These are phyloP conservation scores for Ataeniobius toweri DNA, from an alignment of 2,797 vertebrate species.

Conservation along the genomic window DNA sequence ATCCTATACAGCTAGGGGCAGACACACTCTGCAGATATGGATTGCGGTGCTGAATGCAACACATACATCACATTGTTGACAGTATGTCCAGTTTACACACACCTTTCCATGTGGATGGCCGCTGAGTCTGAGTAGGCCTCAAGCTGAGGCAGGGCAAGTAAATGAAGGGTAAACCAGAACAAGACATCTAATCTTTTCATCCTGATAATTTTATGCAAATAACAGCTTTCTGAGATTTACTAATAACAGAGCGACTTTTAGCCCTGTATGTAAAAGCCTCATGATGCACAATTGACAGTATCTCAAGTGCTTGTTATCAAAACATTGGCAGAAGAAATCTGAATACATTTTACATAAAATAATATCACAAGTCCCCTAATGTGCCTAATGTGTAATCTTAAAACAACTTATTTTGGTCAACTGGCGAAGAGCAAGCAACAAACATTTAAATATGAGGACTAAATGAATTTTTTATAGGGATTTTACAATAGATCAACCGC, in stretches of 20 bases:
- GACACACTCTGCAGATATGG: constrained; percentile 41
- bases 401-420: neutral
- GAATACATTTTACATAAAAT: neutral
- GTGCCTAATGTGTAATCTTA: neutral
- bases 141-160: constrained; percentile 14
- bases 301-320: neutral
- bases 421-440: neutral
- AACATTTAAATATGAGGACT: neutral
- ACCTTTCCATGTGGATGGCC: constrained; percentile 29
- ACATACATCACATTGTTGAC: constrained; percentile 43
- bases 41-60: constrained; percentile 50
- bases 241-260: constrained; percentile 7
- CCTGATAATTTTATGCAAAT: constrained; percentile 26
- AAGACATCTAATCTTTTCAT: constrained; percentile 20
- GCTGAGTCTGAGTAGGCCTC: constrained; percentile 7
- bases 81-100: constrained; percentile 42
- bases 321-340: neutral
- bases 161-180: constrained; percentile 28
- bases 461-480: neutral
- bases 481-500: neutral
- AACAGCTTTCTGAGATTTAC: constrained; percentile 1
- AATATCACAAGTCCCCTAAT: neutral
- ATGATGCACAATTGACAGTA: neutral
- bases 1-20: constrained; percentile 31
- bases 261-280: neutral